These are phyloP conservation scores for Propsilocerus akamusi DNA, from an alignment of 1,140 invertebrate species.

Conservation along the genomic window DNA sequence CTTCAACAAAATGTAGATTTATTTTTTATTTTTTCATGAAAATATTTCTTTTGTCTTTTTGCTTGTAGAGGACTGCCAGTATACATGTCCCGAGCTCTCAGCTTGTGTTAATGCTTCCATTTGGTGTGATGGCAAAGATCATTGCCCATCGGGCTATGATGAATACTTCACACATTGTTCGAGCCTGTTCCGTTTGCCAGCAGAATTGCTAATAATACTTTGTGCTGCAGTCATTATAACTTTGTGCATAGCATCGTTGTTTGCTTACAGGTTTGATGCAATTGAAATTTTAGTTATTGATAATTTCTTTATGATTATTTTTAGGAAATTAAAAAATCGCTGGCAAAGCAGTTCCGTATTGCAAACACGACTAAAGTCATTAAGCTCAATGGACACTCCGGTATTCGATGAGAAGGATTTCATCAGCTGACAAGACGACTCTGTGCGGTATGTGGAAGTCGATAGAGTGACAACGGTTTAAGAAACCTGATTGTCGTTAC, in stretches of 20 bases:
- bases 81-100: slow-evolving; percentile 66
- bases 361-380: slow-evolving; percentile 53
- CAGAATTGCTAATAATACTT: slow-evolving; percentile 40
- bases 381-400: slow-evolving; percentile 53
- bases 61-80: slow-evolving; percentile 43
- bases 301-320: neutral
- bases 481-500: too few relatives aligned
- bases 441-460: slow-evolving; percentile 75
- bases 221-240: slow-evolving; percentile 25
- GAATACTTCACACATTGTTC: slow-evolving; percentile 65
- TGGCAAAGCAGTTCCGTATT: slow-evolving; percentile 48
- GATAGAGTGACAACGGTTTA: slow-evolving; percentile 78
- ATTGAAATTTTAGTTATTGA: neutral
- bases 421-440: slow-evolving; percentile 86
- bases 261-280: slow-evolving; percentile 20
- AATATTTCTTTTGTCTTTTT: neutral
- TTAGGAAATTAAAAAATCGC: slow-evolving; percentile 29
- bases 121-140: slow-evolving; percentile 69
- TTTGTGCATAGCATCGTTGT: slow-evolving; percentile 20
- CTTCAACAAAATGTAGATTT: neutral
- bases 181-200: slow-evolving; percentile 48
- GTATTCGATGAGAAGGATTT: slow-evolving; percentile 69
- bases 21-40: neutral
- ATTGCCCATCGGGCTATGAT: slow-evolving; percentile 77
- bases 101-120: slow-evolving; percentile 75